These are phyloP conservation scores for Acleris literana DNA, from an alignment of 2,888 invertebrate genomes.

Conservation along the genomic window DNA sequence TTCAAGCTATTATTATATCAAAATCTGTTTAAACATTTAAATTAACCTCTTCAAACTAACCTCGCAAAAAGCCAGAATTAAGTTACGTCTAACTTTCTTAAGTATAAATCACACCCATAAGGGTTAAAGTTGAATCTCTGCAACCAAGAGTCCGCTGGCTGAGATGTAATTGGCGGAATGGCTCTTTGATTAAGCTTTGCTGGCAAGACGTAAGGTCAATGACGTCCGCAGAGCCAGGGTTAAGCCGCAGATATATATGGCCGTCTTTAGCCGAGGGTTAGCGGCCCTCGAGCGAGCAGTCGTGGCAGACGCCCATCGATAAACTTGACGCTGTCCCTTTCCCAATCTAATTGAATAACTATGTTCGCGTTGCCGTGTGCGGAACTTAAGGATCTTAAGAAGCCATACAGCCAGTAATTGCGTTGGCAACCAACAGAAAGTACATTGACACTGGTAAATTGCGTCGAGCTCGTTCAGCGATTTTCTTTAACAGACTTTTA, in stretches of 20 bases:
- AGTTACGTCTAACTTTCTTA: constrained; percentile 1
- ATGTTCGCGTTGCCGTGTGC: constrained; percentile 29
- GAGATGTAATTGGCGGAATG: constrained; percentile 30
- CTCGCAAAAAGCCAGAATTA: no score
- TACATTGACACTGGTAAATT: constrained; percentile 1
- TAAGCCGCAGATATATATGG: constrained; percentile 35
- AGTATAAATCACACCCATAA: constrained; percentile 3
- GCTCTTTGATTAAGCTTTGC: constrained; percentile 34
- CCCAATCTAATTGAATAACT: constrained; percentile 37
- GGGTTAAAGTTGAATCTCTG: constrained; percentile 18
- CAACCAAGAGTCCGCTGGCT: constrained; percentile 18
- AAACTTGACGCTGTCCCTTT: constrained; percentile 29
- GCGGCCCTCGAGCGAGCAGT: constrained; percentile 24
- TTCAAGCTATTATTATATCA: no score
- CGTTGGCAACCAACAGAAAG: constrained; percentile 1
- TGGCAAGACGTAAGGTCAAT: constrained; percentile 32
- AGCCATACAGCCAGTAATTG: constrained; percentile 15
- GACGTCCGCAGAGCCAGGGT: constrained; percentile 30
- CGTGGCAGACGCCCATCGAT: constrained; percentile 33
- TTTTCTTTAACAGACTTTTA: background rate
- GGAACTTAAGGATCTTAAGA: constrained; percentile 22
- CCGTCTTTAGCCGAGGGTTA: constrained; percentile 31
- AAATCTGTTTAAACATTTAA: no score
- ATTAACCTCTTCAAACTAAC: no score
- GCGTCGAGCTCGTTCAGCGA: background rate